Conservation (phyloP, 2,888 invertebrate genomes). For the Sesia apiformis region DNA sequence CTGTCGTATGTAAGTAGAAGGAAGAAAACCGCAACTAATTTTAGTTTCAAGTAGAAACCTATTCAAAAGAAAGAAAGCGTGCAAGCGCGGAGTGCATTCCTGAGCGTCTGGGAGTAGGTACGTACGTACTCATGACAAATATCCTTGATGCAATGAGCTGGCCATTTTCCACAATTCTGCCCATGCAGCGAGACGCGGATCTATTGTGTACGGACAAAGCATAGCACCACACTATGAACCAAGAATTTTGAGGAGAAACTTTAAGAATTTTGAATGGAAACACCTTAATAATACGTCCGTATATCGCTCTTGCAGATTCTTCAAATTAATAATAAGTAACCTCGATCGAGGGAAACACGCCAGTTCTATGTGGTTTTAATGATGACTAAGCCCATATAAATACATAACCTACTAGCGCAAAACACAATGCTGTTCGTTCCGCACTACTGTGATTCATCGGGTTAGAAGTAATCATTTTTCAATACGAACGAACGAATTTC, state of each 20-base stretch:
- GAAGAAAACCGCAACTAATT: constrained; percentile 18
- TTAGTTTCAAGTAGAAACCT: constrained; percentile 15
- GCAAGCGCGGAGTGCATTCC: constrained; percentile 26
- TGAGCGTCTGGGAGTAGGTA: constrained; percentile 7
- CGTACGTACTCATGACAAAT: constrained; percentile 38
- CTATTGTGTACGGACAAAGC: constrained; percentile 63
- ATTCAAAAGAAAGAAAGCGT: constrained; percentile 25
- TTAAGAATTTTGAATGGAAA: constrained; percentile 60
- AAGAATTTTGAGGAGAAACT: constrained; percentile 51
- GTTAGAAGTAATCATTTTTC: not conserved
- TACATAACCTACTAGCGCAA: not conserved
- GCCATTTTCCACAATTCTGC: constrained; percentile 47
- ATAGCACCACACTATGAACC: constrained; percentile 46
- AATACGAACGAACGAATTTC: not conserved
- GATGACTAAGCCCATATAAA: not conserved
- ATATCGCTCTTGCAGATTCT: constrained; percentile 1
- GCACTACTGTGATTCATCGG: not conserved
- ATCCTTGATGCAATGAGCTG: constrained; percentile 34
- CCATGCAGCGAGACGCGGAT: constrained; percentile 30
- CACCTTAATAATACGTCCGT: constrained; percentile 17
- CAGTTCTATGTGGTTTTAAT: not conserved
- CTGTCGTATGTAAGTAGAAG: constrained; percentile 5
- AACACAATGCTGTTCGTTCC: not conserved
- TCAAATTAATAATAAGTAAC: not conserved
- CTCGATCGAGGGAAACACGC: not conserved